phyloP scores from a whole-genome alignment of 2,113 vertebrate genomes.

The Chunga burmeisteri region DNA sequence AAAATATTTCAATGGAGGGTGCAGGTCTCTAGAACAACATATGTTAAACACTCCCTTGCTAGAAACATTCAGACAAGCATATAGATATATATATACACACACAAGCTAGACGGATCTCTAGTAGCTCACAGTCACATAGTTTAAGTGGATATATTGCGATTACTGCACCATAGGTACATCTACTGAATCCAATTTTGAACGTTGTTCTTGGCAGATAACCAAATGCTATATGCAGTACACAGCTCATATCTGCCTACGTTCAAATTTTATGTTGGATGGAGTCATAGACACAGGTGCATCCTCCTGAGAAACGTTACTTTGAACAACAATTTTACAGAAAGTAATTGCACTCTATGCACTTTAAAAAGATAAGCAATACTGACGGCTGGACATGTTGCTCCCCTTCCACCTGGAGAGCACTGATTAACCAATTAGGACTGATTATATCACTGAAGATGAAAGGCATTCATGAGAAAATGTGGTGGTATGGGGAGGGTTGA shows the following conservation, averaged over 20 bases:
- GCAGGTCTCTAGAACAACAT: not conserved
- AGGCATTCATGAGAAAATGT: not conserved
- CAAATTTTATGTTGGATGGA: not conserved
- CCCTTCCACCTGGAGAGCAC: not conserved
- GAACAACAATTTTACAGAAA: not conserved
- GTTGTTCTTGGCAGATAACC: not conserved
- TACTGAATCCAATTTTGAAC: not conserved
- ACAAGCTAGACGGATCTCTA: not conserved
- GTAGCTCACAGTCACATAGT: not conserved
- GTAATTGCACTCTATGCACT: not conserved
- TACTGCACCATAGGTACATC: not conserved
- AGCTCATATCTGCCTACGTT: accelerated
- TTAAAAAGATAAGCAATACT: not conserved
- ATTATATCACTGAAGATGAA: not conserved
- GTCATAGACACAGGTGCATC: not conserved
- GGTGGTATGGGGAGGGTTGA: not conserved
- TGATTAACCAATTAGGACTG: not conserved
- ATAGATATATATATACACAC: not conserved
- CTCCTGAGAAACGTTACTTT: not conserved
- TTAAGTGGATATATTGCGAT: not conserved
- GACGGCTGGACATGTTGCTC: not conserved
- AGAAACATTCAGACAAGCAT: not conserved
- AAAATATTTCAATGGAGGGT: not conserved
- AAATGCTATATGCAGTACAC: not conserved
- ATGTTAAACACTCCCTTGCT: not conserved